Conservation (phyloP, 2,888 invertebrate species). For the Psylliodes chrysocephalus region DNA sequence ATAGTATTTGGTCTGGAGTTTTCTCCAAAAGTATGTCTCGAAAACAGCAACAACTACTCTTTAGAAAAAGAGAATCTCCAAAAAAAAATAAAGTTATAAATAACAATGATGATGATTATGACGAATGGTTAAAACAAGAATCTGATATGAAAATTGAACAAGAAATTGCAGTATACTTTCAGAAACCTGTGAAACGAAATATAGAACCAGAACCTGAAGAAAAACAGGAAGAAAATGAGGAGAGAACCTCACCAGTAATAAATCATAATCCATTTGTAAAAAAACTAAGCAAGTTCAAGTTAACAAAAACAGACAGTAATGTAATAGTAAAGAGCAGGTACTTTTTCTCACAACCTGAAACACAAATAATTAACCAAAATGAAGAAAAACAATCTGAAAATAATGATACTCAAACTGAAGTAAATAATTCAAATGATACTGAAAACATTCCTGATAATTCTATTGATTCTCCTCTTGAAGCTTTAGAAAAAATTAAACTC, state of each 20-base stretch:
- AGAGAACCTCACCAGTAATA: conserved; percentile 64
- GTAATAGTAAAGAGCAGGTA: conserved; percentile 70
- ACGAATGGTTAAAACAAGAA: conserved; percentile 31
- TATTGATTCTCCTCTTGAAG: conserved; percentile 7
- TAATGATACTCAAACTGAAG: neutral
- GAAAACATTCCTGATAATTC: conserved; percentile 24
- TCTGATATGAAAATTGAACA: conserved; percentile 42
- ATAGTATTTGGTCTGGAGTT: conserved; percentile 50
- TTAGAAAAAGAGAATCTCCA: conserved; percentile 19
- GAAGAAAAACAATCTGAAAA: neutral
- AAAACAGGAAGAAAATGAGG: conserved; percentile 41
- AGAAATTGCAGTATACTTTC: conserved; percentile 43
- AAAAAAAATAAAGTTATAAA: neutral
- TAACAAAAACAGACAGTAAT: conserved; percentile 63
- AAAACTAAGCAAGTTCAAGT: conserved; percentile 67
- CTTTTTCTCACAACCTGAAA: conserved; percentile 57
- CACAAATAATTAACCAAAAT: neutral
- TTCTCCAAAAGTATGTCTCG: conserved; percentile 42
- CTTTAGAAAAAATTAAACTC: conserved; percentile 2
- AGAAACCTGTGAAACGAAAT: conserved; percentile 14
- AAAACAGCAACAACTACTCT: conserved; percentile 38
- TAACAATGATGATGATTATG: conserved; percentile 25
- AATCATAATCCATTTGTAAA: conserved; percentile 61
- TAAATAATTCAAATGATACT: neutral
- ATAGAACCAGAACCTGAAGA: conserved; percentile 42